A percentile compares a stretch with the other conserved stretches of the same genome.
Evolutionary conservation across 2,888 invertebrate species (phyloP).

Genomic region (Tenthredo distinguenda): DNA sequence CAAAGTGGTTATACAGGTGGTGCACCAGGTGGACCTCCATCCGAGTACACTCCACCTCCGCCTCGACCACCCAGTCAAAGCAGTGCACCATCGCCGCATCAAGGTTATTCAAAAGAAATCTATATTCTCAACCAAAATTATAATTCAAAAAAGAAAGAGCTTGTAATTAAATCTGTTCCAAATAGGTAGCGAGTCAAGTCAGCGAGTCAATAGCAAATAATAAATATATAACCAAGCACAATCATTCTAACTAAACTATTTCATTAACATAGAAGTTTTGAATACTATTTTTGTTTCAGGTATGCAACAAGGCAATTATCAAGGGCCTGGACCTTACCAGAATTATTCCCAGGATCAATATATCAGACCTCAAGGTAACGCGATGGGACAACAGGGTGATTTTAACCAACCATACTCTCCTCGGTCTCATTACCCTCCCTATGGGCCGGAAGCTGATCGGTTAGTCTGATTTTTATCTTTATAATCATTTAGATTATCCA

Average conservation of each 20-base stretch:
- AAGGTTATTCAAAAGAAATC: constrained; percentile 77
- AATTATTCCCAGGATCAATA: constrained; percentile 79
- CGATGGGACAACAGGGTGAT: constrained; percentile 75
- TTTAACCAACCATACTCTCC: constrained; percentile 79
- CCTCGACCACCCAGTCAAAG: constrained; percentile 87
- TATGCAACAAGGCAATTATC: constrained; percentile 77
- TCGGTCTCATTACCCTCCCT: constrained; percentile 78
- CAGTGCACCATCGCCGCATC: constrained; percentile 83
- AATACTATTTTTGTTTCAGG: constrained; percentile 68
- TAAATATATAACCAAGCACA: background rate
- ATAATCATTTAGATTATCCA: background rate
- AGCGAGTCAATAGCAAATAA: background rate
- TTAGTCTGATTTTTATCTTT: constrained; percentile 58
- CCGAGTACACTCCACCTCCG: constrained; percentile 84
- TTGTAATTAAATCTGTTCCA: background rate
- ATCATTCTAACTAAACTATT: background rate
- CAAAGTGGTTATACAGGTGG: constrained; percentile 83
- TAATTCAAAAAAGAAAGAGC: background rate
- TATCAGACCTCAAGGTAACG: constrained; percentile 74
- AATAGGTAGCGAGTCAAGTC: background rate
- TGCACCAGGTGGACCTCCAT: constrained; percentile 81
- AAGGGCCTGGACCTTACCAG: constrained; percentile 78
- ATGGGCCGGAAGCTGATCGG: constrained; percentile 76
- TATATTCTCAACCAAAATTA: background rate
- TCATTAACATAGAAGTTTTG: constrained; percentile 8